Percentiles rank a stretch among this genome's conserved stretches.
phyloP scores from a whole-genome alignment of 92 coral and sea anemone genomes.

The Porites evermanni region DNA sequence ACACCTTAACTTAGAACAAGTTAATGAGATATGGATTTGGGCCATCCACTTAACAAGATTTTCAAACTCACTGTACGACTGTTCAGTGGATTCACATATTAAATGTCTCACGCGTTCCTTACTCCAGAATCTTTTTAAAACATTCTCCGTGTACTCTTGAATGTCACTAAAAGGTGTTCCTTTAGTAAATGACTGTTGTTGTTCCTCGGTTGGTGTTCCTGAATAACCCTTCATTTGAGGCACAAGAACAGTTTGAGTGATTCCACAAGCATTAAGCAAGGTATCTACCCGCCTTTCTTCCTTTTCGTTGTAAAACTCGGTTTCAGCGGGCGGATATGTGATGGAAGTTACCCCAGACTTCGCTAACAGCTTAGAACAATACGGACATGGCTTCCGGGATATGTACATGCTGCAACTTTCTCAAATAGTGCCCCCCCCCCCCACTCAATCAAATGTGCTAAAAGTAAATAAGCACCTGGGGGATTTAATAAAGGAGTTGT shows the following conservation, averaged over 20 bases:
- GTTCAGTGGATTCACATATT: background rate
- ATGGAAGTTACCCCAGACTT: constrained; percentile 64
- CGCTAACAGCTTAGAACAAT: constrained; percentile 69
- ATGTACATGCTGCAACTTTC: constrained; percentile 62
- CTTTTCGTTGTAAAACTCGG: constrained; percentile 48
- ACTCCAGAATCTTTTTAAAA: constrained; percentile 22
- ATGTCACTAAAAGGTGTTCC: constrained; percentile 1
- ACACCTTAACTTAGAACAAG: background rate
- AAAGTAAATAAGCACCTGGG: too few species aligned
- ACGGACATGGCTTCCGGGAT: constrained; percentile 77
- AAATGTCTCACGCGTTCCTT: background rate
- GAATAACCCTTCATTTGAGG: constrained; percentile 10
- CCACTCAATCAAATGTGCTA: too few species aligned
- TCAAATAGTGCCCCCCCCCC: too few species aligned
- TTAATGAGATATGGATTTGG: constrained; percentile 18
- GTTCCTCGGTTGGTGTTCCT: background rate
- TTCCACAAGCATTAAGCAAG: constrained; percentile 34
- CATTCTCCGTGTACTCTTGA: background rate
- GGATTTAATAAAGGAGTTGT: too few species aligned
- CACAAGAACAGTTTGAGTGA: constrained; percentile 17
- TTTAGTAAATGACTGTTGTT: background rate
- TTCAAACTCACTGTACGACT: background rate
- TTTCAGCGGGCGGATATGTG: constrained; percentile 68
- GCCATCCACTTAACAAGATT: constrained; percentile 33
- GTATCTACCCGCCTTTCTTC: constrained; percentile 48